Evolutionary conservation across 2,888 invertebrate genomes (phyloP), one percentile per base, ranked within the genome.

Genomic region (Aquatica leii): DNA sequence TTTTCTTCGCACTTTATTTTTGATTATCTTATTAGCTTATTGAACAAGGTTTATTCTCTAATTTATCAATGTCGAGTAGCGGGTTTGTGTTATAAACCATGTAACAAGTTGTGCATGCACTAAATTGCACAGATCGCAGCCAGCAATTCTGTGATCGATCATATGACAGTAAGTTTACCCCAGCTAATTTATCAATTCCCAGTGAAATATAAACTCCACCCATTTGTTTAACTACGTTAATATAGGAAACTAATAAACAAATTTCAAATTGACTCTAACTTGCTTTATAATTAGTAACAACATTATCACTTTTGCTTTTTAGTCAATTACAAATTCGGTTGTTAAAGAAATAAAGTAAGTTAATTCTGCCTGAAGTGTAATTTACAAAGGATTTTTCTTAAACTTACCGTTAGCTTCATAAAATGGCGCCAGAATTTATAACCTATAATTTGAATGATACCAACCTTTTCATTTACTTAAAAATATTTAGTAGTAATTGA

Each of bases 61-160:
- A 76, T 77, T 75, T 74, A 77, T 77, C 77, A 76, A 69, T 74
- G 76, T 77, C 77, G 72, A 55, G 66, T 62, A 62, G 69, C 67
- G 69, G 63, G 62, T 57, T 59, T 51, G 53, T 51, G 55, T 55
- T 53, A 58, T 58, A 67, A 65, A 65, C 60, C 58, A 65, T 71
- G 71, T 72, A 73, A 67, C 74, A 72, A 71, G 70, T 67, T 69
- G 59, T 71, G 71, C 71, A 71, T 73, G 72, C 70, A 73, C 69
- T 69, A 69, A 67, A 61, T 69, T 68, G 69, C 71, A 72, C 70
- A 69, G 62, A 66, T 65, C 66, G 67, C 69, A 69, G 68, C 60
- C 71, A 69, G 66, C 67, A 62, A 66, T 65, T 66, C 58, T 66
- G 69, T 78, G 78, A 79, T 79, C 77, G 77, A 79, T 79, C 77